Conservation (phyloP, 2,888 invertebrate genomes). For the Peribatodes rhomboidaria region DNA sequence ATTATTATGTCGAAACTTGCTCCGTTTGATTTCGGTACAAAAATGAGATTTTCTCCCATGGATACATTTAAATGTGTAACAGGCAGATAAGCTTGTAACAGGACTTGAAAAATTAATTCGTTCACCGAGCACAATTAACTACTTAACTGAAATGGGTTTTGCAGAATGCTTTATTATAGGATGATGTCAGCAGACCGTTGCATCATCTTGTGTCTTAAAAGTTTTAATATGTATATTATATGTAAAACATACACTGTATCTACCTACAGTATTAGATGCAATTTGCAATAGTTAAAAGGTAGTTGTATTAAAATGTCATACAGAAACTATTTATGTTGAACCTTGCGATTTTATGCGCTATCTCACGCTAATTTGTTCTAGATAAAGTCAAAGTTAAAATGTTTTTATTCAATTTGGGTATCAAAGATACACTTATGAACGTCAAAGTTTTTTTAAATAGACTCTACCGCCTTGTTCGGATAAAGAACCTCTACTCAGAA, state of each 20-base stretch:
- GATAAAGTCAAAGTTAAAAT: too few species aligned
- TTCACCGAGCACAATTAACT: constrained; percentile 47
- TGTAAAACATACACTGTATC: neutral
- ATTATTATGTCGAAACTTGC: too few species aligned
- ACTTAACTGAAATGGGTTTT: constrained; percentile 58
- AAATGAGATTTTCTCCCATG: too few species aligned
- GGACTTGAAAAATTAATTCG: constrained; percentile 54
- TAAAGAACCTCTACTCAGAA: too few species aligned
- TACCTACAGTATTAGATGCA: neutral
- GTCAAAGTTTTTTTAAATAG: too few species aligned
- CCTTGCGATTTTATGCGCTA: too few species aligned
- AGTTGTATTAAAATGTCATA: neutral
- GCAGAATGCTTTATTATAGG: constrained; percentile 57
- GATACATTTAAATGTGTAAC: neutral
- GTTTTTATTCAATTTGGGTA: too few species aligned
- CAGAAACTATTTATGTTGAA: neutral
- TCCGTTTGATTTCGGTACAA: too few species aligned
- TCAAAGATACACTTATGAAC: too few species aligned
- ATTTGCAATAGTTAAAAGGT: neutral
- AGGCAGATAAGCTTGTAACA: neutral
- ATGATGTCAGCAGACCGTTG: constrained; percentile 67
- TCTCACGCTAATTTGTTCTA: too few species aligned
- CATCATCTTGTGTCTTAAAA: constrained; percentile 55
- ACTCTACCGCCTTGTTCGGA: too few species aligned
- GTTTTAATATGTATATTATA: constrained; percentile 28